Base-by-base conservation (phyloP, 2,113 vertebrate species). In the Hymenochirus boettgeri region DNA sequence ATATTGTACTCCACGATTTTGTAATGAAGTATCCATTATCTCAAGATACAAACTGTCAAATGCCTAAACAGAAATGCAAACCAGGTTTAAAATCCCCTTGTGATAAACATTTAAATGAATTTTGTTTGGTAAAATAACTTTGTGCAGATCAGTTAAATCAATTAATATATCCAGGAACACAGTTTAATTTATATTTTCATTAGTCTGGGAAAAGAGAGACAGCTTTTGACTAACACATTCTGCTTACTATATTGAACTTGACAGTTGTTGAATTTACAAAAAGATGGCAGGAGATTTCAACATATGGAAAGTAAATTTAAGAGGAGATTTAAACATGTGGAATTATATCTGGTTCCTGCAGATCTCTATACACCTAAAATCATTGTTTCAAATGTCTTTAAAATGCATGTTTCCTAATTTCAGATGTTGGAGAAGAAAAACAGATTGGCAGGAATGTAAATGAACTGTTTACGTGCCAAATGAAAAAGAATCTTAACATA, bases 261-360 rank as follows among this genome's bases (percentile, higher is more conserved):
- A 65, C 53, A 57, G 63, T 33, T 57, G 63, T 57, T 57, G 24
- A 18, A 65, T 57, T 35, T 35, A 42, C 54, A 57, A 57, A 37
- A 65, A 57, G 22, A 57, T 57, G 19, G 37, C 60, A 50, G 33
- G 52, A 24, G n/a, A n/a, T n/a, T n/a, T n/a, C n/a, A n/a, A 35
- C 33, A 35, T 35, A 35, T 35, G 10, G n/a, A n/a, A 35, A 35
- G 33, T 35, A 35, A n/a, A n/a, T n/a, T 22, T 42, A 63, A 65
- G 19, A 65, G 57, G 63, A 57, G 63, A 57, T 65, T 65, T 65
- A 57, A 65, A 57, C 63, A 65, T 57, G 57, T 65, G 63, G 53
- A 65, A 57, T 57, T 27, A 57, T 65, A 65, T 65, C 39, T 65
- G 42, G 54, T 65, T 65, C 57, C 63, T 48, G 21, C 27, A 50